Evolutionary conservation across 1,140 invertebrate genomes (phyloP), one percentile per base, ranked within the genome.

Genomic region (Octopus bimaculoides): DNA sequence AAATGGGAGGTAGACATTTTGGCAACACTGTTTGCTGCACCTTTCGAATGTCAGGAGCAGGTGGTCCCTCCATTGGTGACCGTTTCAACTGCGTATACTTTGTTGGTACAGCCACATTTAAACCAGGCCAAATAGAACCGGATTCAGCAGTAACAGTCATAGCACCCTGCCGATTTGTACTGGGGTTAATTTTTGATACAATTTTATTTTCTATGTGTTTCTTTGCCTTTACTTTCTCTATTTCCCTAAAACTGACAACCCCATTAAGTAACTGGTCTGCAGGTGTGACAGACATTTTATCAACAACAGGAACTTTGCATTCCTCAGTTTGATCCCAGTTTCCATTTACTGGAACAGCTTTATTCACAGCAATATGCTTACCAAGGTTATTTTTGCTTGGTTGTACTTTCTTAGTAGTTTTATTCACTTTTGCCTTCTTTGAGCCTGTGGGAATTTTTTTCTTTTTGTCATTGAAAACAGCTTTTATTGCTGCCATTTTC

Each of bases 171-270:
- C 26, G 26, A 41, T 41, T 41, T 20, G 14, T 1, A 6, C 66
- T 20, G 1, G 66, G 66, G 26, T 71, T 71, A 6, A 71, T 20
- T 71, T 71, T 71, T 14, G 66, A 10, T n/a, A 17, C 66, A n/a
- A 71, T 14, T 17, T 71, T 71, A 71, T 71, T 71, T 71, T 71
- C 66, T n/a, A 71, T 4, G 26, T 71, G 66, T 71, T 71, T 71
- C 26, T 14, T 71, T n/a, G 14, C 4, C 26, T 71, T 71, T 71
- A 5, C 8, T 14, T 71, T 71, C 26, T 71, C 66, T 6, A 71
- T 14, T 17, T 71, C 66, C 14, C 17, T 71, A 14, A 12, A n/a
- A 20, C 66, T 71, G 5, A 17, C 14, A 8, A 5, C 8, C 14
- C 26, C 66, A n/a, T 71, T 71, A 14, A 71, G 6, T 6, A 71